Evolutionary conservation across 2,888 invertebrate genomes (phyloP).

Genomic region (Acleris emargana): DNA sequence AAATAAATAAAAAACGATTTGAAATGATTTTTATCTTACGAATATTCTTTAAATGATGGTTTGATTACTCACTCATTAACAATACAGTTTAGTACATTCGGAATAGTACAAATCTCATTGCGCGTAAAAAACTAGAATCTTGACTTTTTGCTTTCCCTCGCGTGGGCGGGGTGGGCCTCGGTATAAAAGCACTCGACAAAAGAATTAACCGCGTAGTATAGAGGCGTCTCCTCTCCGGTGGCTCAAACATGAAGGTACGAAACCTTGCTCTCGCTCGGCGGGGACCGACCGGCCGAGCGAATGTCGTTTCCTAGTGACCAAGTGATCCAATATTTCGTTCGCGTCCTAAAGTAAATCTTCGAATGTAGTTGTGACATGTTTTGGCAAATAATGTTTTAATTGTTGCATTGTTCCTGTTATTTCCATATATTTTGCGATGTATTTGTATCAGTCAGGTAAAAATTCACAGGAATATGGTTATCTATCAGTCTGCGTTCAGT

Average conservation of each 20-base stretch:
- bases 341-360: not conserved
- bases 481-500: too few relatives aligned
- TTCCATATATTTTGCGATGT: too few relatives aligned
- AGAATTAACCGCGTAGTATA: slow-evolving; percentile 61
- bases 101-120: not conserved
- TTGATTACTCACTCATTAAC: not conserved
- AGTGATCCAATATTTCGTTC: slow-evolving; percentile 13
- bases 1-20: too few relatives aligned
- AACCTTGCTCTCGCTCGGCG: slow-evolving; percentile 39
- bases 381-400: not conserved
- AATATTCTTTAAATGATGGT: too few relatives aligned
- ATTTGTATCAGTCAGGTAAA: too few relatives aligned
- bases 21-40: too few relatives aligned
- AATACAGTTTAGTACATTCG: not conserved
- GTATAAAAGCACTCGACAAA: slow-evolving; percentile 68
- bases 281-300: slow-evolving; percentile 7
- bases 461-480: too few relatives aligned
- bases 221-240: slow-evolving; percentile 57
- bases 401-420: not conserved
- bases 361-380: too few relatives aligned
- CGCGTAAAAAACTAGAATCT: slow-evolving; percentile 41
- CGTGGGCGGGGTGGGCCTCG: slow-evolving; percentile 66
- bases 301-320: slow-evolving; percentile 7
- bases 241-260: slow-evolving; percentile 72
- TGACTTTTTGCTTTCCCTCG: slow-evolving; percentile 68